Evolutionary conservation across 2,888 invertebrate genomes (phyloP), one percentile per base, ranked within the genome.

Genomic region (Rhamphomyia laevipes): DNA sequence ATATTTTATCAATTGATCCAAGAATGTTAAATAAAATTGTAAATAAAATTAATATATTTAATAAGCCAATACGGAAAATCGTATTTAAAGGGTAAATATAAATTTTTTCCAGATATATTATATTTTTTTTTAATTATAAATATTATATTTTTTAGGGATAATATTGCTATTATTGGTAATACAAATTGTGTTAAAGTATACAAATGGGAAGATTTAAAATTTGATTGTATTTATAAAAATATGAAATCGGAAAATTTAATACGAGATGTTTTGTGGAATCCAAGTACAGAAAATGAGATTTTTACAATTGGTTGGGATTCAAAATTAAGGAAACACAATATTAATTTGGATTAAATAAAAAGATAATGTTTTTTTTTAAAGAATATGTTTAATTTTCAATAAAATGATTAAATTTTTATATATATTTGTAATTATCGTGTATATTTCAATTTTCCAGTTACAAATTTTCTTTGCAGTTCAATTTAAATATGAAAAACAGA

Each of bases 241-340:
- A 33, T 11, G 37, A 48, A 51, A n/a, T 44, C 51, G 15, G 27
- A 31, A 16, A 47, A 53, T 46, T 48, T 51, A 17, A 41, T 54
- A 11, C 49, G 56, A 4, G 56, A 56, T 45, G 16, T 49, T 16
- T 30, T 43, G 37, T 56, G 56, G 56, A 45, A 46, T 21, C 11
- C n/a, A 11, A 23, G 13, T 15, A 21, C 18, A n/a, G 30, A 45
- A 3, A 47, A 51, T 17, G 21, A 38, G 17, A 40, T 55, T 11
- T 49, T 50, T 21, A 51, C 54, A 10, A 47, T 52, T 31, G 53
- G 48, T 12, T 56, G 56, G 56, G 54, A 52, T 43, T 21, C 45
- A 10, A 37, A 47, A 38, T 23, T 53, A 9, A 33, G 18, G 13
- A 50, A 51, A 44, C 56, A 56, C 23, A 27, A 9, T 27, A 27